Evolutionary conservation across 2,888 invertebrate genomes (phyloP).

Genomic region (Celastrina argiolus): DNA sequence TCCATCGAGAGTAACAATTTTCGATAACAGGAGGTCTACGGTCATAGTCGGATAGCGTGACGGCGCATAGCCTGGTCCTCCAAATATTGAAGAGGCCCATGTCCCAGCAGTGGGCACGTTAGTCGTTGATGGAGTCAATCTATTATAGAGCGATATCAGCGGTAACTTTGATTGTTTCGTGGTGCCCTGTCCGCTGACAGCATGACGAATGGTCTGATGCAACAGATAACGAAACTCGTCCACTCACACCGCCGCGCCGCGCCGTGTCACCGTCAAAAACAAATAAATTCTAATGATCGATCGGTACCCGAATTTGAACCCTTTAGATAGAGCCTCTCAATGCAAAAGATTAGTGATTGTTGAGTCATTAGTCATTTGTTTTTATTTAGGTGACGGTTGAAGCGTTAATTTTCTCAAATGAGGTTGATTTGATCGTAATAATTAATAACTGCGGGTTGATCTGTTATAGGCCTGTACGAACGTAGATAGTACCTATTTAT

Average conservation of each 20-base stretch:
- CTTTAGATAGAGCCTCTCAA: slow-evolving; percentile 64
- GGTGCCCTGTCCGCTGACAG: slow-evolving; percentile 69
- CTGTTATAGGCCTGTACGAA: no score
- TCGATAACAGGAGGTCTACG: no score
- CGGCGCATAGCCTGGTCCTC: not conserved
- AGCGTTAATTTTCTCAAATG: not conserved
- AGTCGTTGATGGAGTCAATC: slow-evolving; percentile 19
- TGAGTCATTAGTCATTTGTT: not conserved
- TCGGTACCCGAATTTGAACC: slow-evolving; percentile 64
- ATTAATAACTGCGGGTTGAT: no score
- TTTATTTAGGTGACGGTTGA: not conserved
- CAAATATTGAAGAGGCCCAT: not conserved
- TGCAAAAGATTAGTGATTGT: slow-evolving; percentile 29
- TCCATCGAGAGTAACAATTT: no score
- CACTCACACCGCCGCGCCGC: slow-evolving; percentile 46
- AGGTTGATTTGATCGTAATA: not conserved
- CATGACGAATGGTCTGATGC: slow-evolving; percentile 74
- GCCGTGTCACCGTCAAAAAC: slow-evolving; percentile 73
- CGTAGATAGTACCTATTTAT: no score
- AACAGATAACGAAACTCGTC: slow-evolving; percentile 51
- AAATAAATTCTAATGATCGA: slow-evolving; percentile 76
- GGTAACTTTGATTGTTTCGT: slow-evolving; percentile 71
- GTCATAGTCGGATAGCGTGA: not conserved
- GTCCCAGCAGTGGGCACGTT: not conserved
- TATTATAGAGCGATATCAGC: slow-evolving; percentile 56